A percentile compares a stretch with the other conserved stretches of the same genome.
These are phyloP conservation scores for Malthinus seriepunctatus DNA, from an alignment of 2,888 invertebrate genomes.

Conservation along the genomic window DNA sequence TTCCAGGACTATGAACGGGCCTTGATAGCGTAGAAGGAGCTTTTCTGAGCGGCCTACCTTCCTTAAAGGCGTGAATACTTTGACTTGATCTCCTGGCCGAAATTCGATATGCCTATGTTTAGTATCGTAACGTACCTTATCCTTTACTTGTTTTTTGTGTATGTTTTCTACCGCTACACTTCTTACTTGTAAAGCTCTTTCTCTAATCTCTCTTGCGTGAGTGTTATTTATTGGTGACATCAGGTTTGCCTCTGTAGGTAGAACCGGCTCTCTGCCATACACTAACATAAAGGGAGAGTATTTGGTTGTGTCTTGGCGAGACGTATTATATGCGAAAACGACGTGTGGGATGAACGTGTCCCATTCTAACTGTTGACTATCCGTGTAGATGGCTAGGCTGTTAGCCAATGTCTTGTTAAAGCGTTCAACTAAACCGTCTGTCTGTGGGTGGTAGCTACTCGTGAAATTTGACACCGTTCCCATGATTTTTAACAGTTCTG, in stretches of 20 bases:
- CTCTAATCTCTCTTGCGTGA: not conserved
- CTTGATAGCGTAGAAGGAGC: not conserved
- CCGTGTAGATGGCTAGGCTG: too few relatives aligned
- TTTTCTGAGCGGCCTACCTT: not conserved
- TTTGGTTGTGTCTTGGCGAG: constrained; percentile 33
- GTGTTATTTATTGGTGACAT: not conserved
- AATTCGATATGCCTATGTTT: not conserved
- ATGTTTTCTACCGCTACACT: constrained; percentile 8
- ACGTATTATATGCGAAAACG: constrained; percentile 36
- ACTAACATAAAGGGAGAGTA: too few relatives aligned
- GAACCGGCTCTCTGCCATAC: too few relatives aligned
- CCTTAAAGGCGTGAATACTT: not conserved
- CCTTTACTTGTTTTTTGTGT: not conserved
- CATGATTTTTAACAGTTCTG: constrained; percentile 32
- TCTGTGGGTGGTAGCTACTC: constrained; percentile 6
- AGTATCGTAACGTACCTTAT: not conserved
- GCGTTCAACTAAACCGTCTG: constrained; percentile 33
- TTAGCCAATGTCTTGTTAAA: constrained; percentile 35
- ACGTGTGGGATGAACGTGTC: constrained; percentile 19
- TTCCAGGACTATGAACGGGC: not conserved
- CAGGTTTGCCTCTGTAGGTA: too few relatives aligned
- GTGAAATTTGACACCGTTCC: constrained; percentile 22
- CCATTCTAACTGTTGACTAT: constrained; percentile 7
- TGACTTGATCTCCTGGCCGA: not conserved
- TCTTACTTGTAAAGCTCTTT: not conserved